phyloP scores from a whole-genome alignment of 2,797 vertebrate genomes.

The Girardinus metallicus region DNA sequence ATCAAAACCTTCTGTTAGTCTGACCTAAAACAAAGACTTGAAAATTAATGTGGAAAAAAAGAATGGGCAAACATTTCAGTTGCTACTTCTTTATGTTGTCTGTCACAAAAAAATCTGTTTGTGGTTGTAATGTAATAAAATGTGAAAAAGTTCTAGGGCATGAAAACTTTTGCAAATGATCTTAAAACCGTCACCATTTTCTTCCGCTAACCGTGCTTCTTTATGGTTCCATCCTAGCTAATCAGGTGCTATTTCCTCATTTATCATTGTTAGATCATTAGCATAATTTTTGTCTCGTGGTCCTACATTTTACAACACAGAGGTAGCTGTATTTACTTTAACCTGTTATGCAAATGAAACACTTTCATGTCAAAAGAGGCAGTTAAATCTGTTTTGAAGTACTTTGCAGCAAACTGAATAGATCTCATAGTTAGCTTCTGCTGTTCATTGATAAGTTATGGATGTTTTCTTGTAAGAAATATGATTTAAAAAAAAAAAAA shows the following conservation, averaged over 20 bases:
- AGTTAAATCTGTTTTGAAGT: constrained; percentile 59
- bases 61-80: not conserved
- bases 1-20: not conserved
- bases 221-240: constrained; percentile 45
- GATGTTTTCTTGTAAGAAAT: constrained; percentile 69
- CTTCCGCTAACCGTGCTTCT: constrained; percentile 13
- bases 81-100: not conserved
- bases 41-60: not conserved
- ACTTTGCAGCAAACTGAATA: constrained; percentile 55
- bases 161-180: constrained; percentile 7
- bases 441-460: constrained; percentile 69
- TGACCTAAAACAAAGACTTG: not conserved
- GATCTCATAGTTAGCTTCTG: constrained; percentile 71
- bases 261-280: constrained; percentile 40
- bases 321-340: constrained; percentile 59
- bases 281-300: constrained; percentile 34
- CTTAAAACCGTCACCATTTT: not conserved
- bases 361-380: constrained; percentile 53
- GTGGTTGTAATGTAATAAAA: not conserved
- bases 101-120: not conserved
- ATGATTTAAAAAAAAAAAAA: constrained; percentile 14
- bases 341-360: constrained; percentile 72
- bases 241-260: constrained; percentile 73
- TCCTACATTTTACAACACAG: constrained; percentile 42
- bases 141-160: not conserved